phyloP scores from a whole-genome alignment of 2,888 invertebrate genomes.

The Chesias legatella region DNA sequence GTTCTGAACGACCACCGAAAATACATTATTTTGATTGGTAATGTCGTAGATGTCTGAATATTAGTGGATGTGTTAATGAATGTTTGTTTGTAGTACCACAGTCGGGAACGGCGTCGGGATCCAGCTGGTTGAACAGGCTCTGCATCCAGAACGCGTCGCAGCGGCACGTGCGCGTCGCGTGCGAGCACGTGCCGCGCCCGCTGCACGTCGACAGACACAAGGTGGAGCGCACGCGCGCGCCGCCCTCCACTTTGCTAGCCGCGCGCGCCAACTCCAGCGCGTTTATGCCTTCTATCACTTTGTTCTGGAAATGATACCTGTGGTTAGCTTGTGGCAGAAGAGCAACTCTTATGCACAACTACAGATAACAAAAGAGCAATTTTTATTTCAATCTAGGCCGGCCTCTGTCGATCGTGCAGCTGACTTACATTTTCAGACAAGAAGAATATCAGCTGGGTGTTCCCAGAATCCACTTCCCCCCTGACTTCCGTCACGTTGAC shows the following conservation, averaged over 20 bases:
- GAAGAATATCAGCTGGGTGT: conserved; percentile 85
- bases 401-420: not conserved
- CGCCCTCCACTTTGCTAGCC: conserved; percentile 78
- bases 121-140: conserved; percentile 87
- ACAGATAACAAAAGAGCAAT: no score
- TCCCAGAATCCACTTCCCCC: conserved; percentile 81
- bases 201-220: conserved; percentile 97
- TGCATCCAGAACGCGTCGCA: conserved; percentile 99
- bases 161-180: conserved; percentile 89
- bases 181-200: conserved; percentile 93
- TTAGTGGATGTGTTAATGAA: no score
- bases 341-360: no score
- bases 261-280: conserved; percentile 46
- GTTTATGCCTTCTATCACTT: conserved; percentile 46
- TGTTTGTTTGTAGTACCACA: conserved; percentile 83
- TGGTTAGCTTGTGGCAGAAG: no score
- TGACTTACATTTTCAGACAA: conserved; percentile 78
- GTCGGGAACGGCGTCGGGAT: conserved; percentile 89
- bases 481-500: conserved; percentile 80
- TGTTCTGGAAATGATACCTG: conserved; percentile 37
- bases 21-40: no score
- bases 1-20: no score
- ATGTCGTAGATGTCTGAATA: no score
- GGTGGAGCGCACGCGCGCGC: conserved; percentile 88
- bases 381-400: no score